phyloP scores from a whole-genome alignment of 2,888 invertebrate species.

The Timandra comae region DNA sequence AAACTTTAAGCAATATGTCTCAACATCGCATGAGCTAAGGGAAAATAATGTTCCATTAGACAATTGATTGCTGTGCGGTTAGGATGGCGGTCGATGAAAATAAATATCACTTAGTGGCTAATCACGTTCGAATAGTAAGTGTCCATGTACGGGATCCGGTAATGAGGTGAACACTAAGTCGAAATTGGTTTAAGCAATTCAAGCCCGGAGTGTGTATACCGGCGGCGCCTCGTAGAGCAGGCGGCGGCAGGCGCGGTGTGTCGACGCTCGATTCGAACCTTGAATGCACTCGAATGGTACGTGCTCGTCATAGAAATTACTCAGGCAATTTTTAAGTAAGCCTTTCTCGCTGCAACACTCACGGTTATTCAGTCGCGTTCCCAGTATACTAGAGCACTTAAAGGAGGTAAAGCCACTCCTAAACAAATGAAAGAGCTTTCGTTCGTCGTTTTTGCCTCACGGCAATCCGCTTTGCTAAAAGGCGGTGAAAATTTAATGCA shows the following conservation, averaged over 20 bases:
- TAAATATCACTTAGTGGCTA: slow-evolving; percentile 62
- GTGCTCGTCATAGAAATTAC: slow-evolving; percentile 72
- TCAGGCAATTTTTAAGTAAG: slow-evolving; percentile 69
- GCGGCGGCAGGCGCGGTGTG: slow-evolving; percentile 23
- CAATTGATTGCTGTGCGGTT: slow-evolving; percentile 39
- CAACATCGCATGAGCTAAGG: slow-evolving; percentile 32
- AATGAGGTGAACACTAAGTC: slow-evolving; percentile 59
- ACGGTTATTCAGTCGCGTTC: slow-evolving; percentile 58
- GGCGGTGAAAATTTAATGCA: slow-evolving; percentile 64
- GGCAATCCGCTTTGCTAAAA: slow-evolving; percentile 63
- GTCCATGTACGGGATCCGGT: slow-evolving; percentile 46
- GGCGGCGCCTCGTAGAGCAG: slow-evolving; percentile 26
- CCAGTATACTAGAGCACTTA: slow-evolving; percentile 63
- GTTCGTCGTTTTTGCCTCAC: slow-evolving; percentile 49
- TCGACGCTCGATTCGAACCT: slow-evolving; percentile 45
- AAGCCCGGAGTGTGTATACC: slow-evolving; percentile 38
- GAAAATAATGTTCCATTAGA: slow-evolving; percentile 48
- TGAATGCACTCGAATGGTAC: slow-evolving; percentile 59
- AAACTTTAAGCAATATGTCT: slow-evolving; percentile 21
- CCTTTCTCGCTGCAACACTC: slow-evolving; percentile 66
- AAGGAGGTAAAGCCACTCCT: slow-evolving; percentile 63
- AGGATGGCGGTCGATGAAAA: slow-evolving; percentile 42
- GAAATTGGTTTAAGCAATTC: slow-evolving; percentile 65
- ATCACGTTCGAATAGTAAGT: slow-evolving; percentile 56
- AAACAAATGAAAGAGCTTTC: slow-evolving; percentile 71